These are phyloP conservation scores for Drosophila anomelani DNA, from an alignment of 2,888 invertebrate species.

Conservation along the genomic window DNA sequence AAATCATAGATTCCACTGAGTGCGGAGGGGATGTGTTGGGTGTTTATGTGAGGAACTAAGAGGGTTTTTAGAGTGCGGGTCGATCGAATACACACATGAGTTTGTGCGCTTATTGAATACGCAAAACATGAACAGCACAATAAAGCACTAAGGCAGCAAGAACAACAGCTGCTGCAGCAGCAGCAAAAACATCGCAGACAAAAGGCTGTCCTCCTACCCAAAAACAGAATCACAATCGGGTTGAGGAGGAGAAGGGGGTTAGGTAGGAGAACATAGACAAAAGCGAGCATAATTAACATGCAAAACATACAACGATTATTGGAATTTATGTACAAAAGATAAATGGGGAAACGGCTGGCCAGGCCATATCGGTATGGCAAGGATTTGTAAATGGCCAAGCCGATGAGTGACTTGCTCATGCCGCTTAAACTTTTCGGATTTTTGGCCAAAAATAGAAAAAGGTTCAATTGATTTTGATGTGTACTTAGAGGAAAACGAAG, in stretches of 20 bases:
- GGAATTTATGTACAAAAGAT: conserved; percentile 50
- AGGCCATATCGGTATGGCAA: neutral
- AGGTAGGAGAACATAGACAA: conserved; percentile 21
- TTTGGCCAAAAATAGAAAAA: conserved; percentile 8
- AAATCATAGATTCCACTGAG: conserved; percentile 70
- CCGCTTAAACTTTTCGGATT: conserved; percentile 1
- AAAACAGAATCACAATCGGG: conserved; percentile 30
- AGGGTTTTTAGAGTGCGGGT: conserved; percentile 20
- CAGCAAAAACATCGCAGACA: conserved; percentile 20
- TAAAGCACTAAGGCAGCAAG: conserved; percentile 58
- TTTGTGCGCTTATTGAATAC: conserved; percentile 74
- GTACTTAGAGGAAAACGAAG: too few relatives aligned
- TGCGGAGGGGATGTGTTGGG: neutral
- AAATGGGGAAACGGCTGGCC: conserved; percentile 6
- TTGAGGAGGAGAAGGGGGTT: too few relatives aligned
- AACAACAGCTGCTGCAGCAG: conserved; percentile 25
- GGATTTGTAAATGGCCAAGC: conserved; percentile 21
- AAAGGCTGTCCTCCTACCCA: conserved; percentile 10
- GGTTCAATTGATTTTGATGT: conserved; percentile 1
- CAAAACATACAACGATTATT: conserved; percentile 72
- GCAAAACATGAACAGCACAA: conserved; percentile 72
- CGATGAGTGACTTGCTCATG: conserved; percentile 18
- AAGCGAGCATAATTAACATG: conserved; percentile 70
- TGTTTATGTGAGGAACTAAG: neutral
- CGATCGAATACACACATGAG: conserved; percentile 18